Base-by-base conservation (phyloP, 1,140 invertebrate genomes). In the Drosophila neocordata region DNA sequence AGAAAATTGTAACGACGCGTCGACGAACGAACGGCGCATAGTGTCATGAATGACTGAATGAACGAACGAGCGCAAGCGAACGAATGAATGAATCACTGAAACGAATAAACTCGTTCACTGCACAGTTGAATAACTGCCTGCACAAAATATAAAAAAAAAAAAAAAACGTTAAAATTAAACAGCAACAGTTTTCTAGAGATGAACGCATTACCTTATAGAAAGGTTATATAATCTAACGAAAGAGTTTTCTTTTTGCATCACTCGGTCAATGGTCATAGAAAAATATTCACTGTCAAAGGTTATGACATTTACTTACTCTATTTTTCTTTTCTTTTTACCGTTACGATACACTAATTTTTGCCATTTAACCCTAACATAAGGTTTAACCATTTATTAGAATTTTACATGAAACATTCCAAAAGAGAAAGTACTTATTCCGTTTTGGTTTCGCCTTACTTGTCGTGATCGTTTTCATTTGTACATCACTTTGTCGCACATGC, bases 51-150 rank as follows among this genome's bases (percentile, higher is more conserved):
- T 75, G 73, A 75, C 41, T 48, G 41, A 48, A 48, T 59, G 52
- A 55, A 55, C 31, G 35, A 59, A 75, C n/a, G n/a, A n/a, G n/a
- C n/a, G n/a, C n/a, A n/a, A n/a, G n/a, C 31, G 35, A 59, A 75
- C 68, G 67, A 71, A 64, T 65, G 79, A 83, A 76, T 76, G 79
- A 79, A 83, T 76, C 65, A 83, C 67, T 78, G 79, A 83, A 78
- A 83, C 75, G 79, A 83, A 83, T 79, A 83, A 79, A 79, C 80
- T 79, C 75, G 72, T 84, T 83, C 76, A 62, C 65, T 83, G 65
- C 68, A 84, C 80, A 79, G 68, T 73, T 79, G 79, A 83, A 79
- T 83, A 72, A 83, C 53, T 83, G 65, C 71, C 57, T 79, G 65
- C 71, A 48, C 41, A 48, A 71, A 83, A 83, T n/a, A n/a, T n/a